Conservation (phyloP, 2,797 vertebrate genomes). For the Sardinella longiceps region DNA sequence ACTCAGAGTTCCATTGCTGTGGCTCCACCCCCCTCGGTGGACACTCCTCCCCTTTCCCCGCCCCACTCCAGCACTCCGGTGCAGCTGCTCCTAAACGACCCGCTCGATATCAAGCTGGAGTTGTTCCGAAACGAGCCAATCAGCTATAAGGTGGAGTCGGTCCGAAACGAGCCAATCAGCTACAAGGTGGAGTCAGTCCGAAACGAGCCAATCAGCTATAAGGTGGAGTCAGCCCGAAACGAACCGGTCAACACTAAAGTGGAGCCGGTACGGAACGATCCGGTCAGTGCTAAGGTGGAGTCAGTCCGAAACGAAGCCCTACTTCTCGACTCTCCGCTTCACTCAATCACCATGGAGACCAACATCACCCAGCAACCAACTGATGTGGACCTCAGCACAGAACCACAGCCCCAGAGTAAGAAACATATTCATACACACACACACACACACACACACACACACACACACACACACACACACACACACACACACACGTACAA, state of each 20-base stretch:
- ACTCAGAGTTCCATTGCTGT: background rate
- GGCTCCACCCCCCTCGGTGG: background rate
- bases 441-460: slow-evolving; percentile 3
- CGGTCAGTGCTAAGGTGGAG: background rate
- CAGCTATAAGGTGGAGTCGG: background rate
- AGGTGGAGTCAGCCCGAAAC: background rate
- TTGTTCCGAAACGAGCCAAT: background rate
- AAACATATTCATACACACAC: background rate
- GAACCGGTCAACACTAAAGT: no score
- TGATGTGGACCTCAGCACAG: background rate
- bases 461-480: slow-evolving; percentile 6
- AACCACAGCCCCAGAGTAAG: background rate
- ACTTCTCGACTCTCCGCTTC: background rate
- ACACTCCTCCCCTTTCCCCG: background rate
- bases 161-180: background rate
- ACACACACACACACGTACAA: background rate
- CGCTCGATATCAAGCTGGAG: no score
- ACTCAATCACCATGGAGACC: background rate
- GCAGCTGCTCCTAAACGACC: no score
- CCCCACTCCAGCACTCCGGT: no score
- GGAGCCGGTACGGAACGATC: no score
- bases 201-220: background rate
- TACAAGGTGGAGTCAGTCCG: no score
- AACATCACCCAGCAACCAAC: background rate
- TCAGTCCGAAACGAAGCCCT: background rate